A percentile compares a stretch with the other conserved stretches of the same genome.
These are phyloP conservation scores for Aradophagus sp. DNA, from an alignment of 1,140 invertebrate species.

Conservation along the genomic window DNA sequence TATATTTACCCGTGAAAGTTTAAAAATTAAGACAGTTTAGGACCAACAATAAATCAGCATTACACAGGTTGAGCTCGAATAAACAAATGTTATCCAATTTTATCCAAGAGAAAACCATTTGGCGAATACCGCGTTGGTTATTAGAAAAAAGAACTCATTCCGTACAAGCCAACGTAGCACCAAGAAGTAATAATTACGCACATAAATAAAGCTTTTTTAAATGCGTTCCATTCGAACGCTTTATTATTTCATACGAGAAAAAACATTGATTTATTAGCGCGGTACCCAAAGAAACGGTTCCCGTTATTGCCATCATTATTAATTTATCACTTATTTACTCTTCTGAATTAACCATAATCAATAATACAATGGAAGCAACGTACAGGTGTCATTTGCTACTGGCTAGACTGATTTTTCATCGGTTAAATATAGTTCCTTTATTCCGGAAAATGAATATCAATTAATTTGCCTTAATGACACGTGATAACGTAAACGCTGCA, in stretches of 20 bases:
- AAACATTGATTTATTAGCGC: constrained; percentile 19
- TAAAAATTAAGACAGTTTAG: too few species aligned
- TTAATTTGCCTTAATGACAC: constrained; percentile 15
- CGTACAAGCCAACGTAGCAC: too few species aligned
- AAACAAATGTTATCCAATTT: too few species aligned
- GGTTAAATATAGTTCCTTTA: too few species aligned
- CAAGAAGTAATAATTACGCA: constrained; percentile 23
- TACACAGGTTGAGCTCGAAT: too few species aligned
- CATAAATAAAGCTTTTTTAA: constrained; percentile 25
- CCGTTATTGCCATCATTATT: constrained; percentile 18
- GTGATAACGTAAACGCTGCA: too few species aligned
- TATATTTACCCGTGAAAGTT: too few species aligned
- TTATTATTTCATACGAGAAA: constrained; percentile 21
- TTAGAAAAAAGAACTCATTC: too few species aligned
- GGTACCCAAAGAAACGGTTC: constrained; percentile 16
- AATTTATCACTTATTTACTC: too few species aligned
- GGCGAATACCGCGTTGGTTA: too few species aligned
- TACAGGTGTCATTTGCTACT: constrained; percentile 27
- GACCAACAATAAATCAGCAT: too few species aligned
- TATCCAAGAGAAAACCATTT: too few species aligned
- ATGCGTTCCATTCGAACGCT: constrained; percentile 1
- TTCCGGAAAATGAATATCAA: constrained; percentile 17
- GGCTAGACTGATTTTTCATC: constrained; percentile 26
- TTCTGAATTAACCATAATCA: constrained; percentile 27
- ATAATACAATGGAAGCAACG: constrained; percentile 18